phyloP scores from a whole-genome alignment of 92 coral and sea anemone species.

The Heliopora coerulea region DNA sequence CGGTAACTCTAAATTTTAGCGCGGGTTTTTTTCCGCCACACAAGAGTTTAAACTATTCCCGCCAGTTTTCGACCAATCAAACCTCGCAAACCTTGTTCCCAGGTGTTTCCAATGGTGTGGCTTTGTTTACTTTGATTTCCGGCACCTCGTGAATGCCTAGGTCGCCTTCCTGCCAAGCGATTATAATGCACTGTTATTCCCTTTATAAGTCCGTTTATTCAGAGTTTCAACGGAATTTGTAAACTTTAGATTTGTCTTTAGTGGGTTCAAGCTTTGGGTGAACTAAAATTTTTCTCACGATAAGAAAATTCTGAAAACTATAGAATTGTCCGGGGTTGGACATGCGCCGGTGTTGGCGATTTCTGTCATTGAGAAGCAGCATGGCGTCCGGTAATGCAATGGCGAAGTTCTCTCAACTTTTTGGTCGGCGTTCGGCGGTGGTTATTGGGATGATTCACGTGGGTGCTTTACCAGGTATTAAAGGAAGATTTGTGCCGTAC shows the following conservation, averaged over 20 bases:
- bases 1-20: slow-evolving; percentile 16
- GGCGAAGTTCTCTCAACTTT: slow-evolving; percentile 68
- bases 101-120: neutral
- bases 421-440: slow-evolving; percentile 89
- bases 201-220: no score
- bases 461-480: slow-evolving; percentile 91
- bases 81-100: neutral
- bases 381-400: slow-evolving; percentile 74
- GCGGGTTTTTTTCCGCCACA: slow-evolving; percentile 13
- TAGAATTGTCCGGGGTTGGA: slow-evolving; percentile 15
- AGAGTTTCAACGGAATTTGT: no score
- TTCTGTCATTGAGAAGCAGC: slow-evolving; percentile 2
- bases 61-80: slow-evolving; percentile 29
- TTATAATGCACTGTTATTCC: no score
- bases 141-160: slow-evolving; percentile 23
- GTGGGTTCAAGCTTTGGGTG: no score
- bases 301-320: neutral
- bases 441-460: slow-evolving; percentile 99
- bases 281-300: no score
- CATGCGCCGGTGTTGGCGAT: neutral
- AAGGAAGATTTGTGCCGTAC: no score
- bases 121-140: slow-evolving; percentile 43
- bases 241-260: no score
- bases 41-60: slow-evolving; percentile 41
- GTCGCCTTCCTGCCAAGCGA: slow-evolving; percentile 20